These are phyloP conservation scores for Sesamia inferens DNA, from an alignment of 2,888 invertebrate species.

Conservation along the genomic window DNA sequence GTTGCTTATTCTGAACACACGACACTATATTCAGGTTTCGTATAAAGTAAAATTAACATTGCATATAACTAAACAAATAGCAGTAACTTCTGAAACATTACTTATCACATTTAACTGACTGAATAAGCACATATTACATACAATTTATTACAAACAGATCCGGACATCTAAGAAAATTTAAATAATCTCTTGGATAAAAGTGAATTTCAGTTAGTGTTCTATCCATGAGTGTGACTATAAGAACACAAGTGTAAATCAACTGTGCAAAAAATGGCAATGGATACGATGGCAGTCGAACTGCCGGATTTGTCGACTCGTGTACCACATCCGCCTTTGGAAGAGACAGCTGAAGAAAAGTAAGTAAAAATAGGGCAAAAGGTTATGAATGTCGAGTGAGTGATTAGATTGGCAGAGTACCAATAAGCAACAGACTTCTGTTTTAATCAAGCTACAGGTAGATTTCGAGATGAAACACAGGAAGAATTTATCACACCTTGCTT, in stretches of 20 bases:
- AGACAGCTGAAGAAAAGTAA: conserved; percentile 88
- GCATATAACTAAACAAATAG: not conserved
- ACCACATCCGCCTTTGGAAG: conserved; percentile 80
- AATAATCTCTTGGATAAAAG: conserved; percentile 9
- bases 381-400: conserved; percentile 27
- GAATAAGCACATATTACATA: conserved; percentile 1
- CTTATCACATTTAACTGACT: not conserved
- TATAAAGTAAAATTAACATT: too few relatives aligned
- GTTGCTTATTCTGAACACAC: too few relatives aligned
- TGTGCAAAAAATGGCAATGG: conserved; percentile 85
- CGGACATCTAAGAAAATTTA: not conserved
- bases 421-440: conserved; percentile 48
- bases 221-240: conserved; percentile 62
- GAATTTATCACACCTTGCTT: not conserved
- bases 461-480: not conserved
- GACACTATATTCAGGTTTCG: too few relatives aligned
- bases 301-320: conserved; percentile 83
- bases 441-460: conserved; percentile 26
- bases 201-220: conserved; percentile 32
- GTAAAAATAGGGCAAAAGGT: conserved; percentile 62
- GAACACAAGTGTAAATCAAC: conserved; percentile 65
- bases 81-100: conserved; percentile 27
- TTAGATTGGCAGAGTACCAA: conserved; percentile 45
- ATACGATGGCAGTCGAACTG: conserved; percentile 88
- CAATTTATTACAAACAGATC: conserved; percentile 1